Evolutionary conservation across 2,113 vertebrate genomes (phyloP).

Genomic region (Bubalus kerabau): DNA sequence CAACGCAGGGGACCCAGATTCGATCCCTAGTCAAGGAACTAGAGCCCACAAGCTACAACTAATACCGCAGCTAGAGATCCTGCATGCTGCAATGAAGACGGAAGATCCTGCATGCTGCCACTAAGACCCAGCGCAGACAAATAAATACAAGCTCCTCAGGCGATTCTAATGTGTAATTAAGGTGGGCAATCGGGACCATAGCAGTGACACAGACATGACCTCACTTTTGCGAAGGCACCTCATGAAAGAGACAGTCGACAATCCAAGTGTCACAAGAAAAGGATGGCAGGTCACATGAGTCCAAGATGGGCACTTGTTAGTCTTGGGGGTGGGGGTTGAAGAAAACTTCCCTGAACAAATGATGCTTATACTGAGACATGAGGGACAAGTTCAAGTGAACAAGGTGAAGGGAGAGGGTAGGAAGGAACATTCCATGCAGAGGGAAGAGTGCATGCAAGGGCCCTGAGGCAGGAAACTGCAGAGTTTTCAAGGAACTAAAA

Average conservation of each 20-base stretch:
- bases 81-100: neutral
- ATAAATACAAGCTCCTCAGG: neutral
- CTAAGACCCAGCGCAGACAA: neutral
- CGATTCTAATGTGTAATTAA: neutral
- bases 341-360: neutral
- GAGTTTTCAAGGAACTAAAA: neutral
- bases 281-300: neutral
- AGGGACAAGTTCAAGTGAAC: neutral
- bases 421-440: neutral
- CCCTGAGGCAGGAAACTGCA: neutral
- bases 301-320: fast-evolving
- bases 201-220: neutral
- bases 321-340: neutral
- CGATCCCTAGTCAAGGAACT: neutral
- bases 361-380: neutral
- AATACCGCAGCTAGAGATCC: neutral
- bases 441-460: neutral
- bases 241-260: neutral
- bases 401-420: neutral
- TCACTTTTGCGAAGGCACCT: neutral
- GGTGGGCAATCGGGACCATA: neutral
- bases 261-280: neutral
- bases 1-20: neutral
- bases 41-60: neutral
- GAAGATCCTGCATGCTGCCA: neutral